phyloP scores from a whole-genome alignment of 2,797 vertebrate genomes.

The Lithobates sylvaticus region DNA sequence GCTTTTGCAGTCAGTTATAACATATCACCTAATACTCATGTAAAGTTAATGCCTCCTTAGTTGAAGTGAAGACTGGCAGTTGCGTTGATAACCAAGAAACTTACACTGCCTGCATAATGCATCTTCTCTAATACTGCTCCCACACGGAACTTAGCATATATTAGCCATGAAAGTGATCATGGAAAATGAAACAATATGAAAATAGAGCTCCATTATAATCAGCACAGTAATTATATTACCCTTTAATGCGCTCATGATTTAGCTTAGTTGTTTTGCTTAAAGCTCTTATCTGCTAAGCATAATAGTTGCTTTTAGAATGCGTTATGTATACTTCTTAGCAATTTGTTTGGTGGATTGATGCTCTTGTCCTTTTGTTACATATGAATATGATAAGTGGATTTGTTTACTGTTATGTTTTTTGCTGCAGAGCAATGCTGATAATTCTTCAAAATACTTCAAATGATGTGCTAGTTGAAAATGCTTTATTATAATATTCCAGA shows the following conservation, averaged over 20 bases:
- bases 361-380: conserved; percentile 33
- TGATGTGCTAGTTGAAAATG: background rate
- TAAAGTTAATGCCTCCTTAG: conserved; percentile 19
- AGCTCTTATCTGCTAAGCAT: conserved; percentile 46
- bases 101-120: conserved; percentile 33
- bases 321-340: conserved; percentile 44
- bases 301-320: conserved; percentile 52
- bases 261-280: conserved; percentile 50
- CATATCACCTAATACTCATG: conserved; percentile 37
- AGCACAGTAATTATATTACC: conserved; percentile 56
- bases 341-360: conserved; percentile 39
- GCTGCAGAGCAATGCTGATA: background rate
- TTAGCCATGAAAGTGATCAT: conserved; percentile 52
- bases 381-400: conserved; percentile 25
- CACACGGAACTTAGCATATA: conserved; percentile 44
- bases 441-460: background rate
- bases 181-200: conserved; percentile 55
- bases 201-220: conserved; percentile 53
- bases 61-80: conserved; percentile 21
- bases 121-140: conserved; percentile 38
- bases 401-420: background rate
- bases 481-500: background rate
- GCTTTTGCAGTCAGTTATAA: background rate
- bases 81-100: conserved; percentile 17
- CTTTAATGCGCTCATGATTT: conserved; percentile 50